Evolutionary conservation across 2,797 vertebrate species (phyloP).

Genomic region (Sebastes minor): DNA sequence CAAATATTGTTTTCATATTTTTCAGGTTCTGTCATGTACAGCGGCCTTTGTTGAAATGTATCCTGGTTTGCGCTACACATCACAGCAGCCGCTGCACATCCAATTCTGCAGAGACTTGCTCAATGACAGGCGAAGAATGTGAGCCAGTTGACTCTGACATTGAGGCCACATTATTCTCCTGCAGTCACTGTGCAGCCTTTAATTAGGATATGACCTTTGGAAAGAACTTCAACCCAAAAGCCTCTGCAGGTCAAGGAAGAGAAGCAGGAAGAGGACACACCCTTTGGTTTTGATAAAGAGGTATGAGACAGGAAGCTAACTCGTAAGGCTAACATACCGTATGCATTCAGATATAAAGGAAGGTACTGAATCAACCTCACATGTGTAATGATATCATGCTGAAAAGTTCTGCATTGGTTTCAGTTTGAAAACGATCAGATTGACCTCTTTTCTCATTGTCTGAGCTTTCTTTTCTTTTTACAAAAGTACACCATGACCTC

Average conservation of each 20-base stretch:
- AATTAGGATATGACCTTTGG: slow-evolving; percentile 76
- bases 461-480: background rate
- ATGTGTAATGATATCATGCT: background rate
- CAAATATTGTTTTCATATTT: slow-evolving; percentile 7
- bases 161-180: slow-evolving; percentile 71
- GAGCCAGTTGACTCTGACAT: slow-evolving; percentile 60
- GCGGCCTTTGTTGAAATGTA: slow-evolving; percentile 29
- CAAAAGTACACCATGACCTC: slow-evolving; percentile 32
- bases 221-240: slow-evolving; percentile 48
- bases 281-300: slow-evolving; percentile 13
- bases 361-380: background rate
- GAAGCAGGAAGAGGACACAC: slow-evolving; percentile 21
- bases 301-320: slow-evolving; percentile 2
- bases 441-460: slow-evolving; percentile 41
- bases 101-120: slow-evolving; percentile 75
- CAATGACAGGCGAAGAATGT: slow-evolving; percentile 69
- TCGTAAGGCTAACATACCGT: background rate
- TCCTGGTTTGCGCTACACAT: slow-evolving; percentile 5
- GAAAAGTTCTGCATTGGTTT: background rate
- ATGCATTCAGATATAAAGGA: background rate
- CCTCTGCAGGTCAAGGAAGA: slow-evolving; percentile 41
- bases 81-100: slow-evolving; percentile 12
- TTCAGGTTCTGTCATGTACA: slow-evolving; percentile 22
- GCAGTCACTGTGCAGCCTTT: slow-evolving; percentile 68
- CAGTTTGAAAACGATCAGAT: background rate